Evolutionary conservation across 2,888 invertebrate species (phyloP), one percentile per base, ranked within the genome.

Genomic region (Macaria liturata): DNA sequence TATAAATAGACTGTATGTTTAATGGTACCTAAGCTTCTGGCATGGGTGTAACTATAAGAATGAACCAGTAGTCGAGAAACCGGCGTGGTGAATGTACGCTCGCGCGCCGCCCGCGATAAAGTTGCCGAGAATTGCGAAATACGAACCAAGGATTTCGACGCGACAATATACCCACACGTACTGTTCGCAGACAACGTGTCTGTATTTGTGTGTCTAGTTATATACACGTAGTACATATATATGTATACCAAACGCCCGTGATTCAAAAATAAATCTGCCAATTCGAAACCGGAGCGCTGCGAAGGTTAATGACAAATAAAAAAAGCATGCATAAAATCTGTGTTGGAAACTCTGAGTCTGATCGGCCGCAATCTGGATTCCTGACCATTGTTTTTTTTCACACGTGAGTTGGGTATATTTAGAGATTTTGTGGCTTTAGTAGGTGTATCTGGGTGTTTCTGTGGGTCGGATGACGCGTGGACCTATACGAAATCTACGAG

Each of bases 261-360:
- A 84, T 87, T 86, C 87, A 82, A 87, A 89, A 90, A 90, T 89
- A 90, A 88, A 88, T 83, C 87, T 84, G 85, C 83, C 82, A 85
- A 86, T 87, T 84, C 84, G 84, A 84, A 88, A 86, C 85, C 87
- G 86, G 89, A 88, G 88, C 89, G 87, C 84, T 83, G 75, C 84
- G 89, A 89, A 90, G 90, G 89, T 89, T 89, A 89, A 88, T 89
- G 88, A 89, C 87, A 88, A 86, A 87, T 88, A 87, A 88, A 67
- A 88, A 64, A 88, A 83, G 78, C 86, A 81, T 85, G 83, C 85
- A 86, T 86, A 84, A 83, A 88, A 84, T 78, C 74, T 85, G 83
- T 83, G 81, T 81, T 76, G 76, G 69, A 71, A 69, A 65, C 66
- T 68, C 51, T 66, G 64, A 75, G 70, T 67, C 51, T 65, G 64